Conservation (phyloP, 2,797 vertebrate genomes). For the Brachyalestes nurse region DNA sequence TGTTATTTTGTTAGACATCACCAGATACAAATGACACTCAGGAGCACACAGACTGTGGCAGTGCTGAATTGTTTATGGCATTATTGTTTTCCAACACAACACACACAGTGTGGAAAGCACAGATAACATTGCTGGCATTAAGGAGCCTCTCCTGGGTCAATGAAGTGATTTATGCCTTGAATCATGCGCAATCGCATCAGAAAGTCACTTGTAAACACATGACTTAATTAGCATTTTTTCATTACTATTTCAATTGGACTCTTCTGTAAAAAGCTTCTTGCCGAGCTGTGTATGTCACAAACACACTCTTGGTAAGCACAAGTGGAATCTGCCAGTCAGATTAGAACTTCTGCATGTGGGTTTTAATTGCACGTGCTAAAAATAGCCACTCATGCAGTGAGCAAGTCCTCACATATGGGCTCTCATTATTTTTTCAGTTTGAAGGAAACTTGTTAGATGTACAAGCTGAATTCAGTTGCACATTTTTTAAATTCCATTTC, state of each 20-base stretch:
- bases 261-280: no score
- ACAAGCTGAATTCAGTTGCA: no score
- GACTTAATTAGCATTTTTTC: no score
- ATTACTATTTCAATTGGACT: neutral
- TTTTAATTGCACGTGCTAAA: slow-evolving; percentile 8
- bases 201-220: no score
- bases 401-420: neutral
- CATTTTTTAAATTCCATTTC: no score
- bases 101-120: neutral
- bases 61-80: neutral
- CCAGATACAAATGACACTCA: slow-evolving; percentile 2
- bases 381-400: neutral
- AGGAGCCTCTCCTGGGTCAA: no score
- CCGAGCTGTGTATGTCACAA: neutral
- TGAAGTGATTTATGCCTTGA: no score
- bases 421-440: neutral
- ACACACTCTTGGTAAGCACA: neutral
- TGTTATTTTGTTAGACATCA: neutral
- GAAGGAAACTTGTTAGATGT: neutral
- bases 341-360: neutral
- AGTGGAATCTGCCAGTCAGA: neutral
- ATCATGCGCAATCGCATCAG: no score
- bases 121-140: neutral
- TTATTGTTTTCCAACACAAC: neutral
- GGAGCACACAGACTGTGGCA: neutral